Base-by-base conservation (phyloP, 2,888 invertebrate species). In the Cotesia congregata region DNA sequence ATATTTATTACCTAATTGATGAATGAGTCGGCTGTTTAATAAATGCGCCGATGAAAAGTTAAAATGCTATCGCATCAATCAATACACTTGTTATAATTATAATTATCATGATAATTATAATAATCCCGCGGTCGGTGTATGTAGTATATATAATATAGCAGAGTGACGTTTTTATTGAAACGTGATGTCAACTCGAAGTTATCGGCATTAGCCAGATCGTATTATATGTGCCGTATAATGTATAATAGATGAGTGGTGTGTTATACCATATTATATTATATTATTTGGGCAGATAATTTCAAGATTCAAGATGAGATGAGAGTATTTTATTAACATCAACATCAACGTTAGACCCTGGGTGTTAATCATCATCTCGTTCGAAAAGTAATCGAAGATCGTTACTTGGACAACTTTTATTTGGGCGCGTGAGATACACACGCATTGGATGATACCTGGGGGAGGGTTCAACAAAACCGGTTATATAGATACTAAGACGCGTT, bases 281-380 rank as follows among this genome's bases (percentile, higher is more conserved):
- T 30, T 30, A 30, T 30, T 30, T 30, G 30, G 30, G 30, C 30
- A 30, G 30, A 30, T 30, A 30, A 30, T 30, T 30, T 30, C 30
- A 30, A 30, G 30, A 30, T 30, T 30, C 30, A 30, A 30, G 30
- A 30, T 30, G 30, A 30, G 30, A 30, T 30, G 50, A 12, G 50
- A 50, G 50, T 50, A 50, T 50, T 50, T 50, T 50, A 50, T 50
- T 50, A 50, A 50, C 50, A 50, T 50, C 50, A 38, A 40, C 40
- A 39, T 62, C 30, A 72, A 30, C 30, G 60, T 15, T 61, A 17
- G 61, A 39, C 64, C 40, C 61, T 59, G 60, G 41, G 72, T 72
- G 76, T 76, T 76, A 72, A 76, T 76, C 72, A 76, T 76, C 67
- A 41, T 67, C 61, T 61, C 50, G 17, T 61, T 50, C 50, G 50